A percentile compares a stretch with the other conserved stretches of the same genome.
These are phyloP conservation scores for Drosophila mettleri DNA, from an alignment of 2,888 invertebrate genomes.

Conservation along the genomic window DNA sequence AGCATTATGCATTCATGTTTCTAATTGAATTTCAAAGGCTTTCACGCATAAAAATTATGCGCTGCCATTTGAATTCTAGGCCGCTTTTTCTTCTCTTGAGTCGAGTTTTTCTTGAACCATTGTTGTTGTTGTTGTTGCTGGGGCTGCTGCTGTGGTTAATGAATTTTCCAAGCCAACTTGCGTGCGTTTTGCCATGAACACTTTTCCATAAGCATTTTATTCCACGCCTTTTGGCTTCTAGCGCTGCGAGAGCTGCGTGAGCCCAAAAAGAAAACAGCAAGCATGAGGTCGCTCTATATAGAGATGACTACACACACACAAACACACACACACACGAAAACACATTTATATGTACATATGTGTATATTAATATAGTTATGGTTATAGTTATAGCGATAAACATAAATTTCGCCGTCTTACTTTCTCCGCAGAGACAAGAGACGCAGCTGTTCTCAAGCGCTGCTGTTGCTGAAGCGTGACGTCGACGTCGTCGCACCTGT, in stretches of 20 bases:
- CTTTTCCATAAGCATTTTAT: constrained; percentile 68
- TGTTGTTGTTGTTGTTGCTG: constrained; percentile 18
- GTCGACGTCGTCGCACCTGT: constrained; percentile 48
- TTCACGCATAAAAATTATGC: constrained; percentile 50
- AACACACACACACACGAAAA: constrained; percentile 16
- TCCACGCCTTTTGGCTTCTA: constrained; percentile 11
- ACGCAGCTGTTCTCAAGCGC: constrained; percentile 58
- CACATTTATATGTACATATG: constrained; percentile 1
- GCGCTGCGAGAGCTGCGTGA: constrained; percentile 53
- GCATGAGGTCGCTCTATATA: constrained; percentile 34
- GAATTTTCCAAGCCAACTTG: constrained; percentile 53
- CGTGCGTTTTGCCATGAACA: constrained; percentile 65
- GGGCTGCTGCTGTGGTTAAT: constrained; percentile 40
- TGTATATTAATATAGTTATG: constrained; percentile 42
- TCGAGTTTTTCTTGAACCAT: constrained; percentile 27
- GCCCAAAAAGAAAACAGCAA: constrained; percentile 62
- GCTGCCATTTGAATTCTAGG: constrained; percentile 60
- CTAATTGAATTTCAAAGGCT: constrained; percentile 19
- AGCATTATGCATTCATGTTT: constrained; percentile 2
- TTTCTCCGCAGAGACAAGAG: constrained; percentile 52
- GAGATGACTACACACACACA: constrained; percentile 39
- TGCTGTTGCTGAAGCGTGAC: constrained; percentile 41
- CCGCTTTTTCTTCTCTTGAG: constrained; percentile 23
- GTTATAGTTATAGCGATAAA: constrained; percentile 57
- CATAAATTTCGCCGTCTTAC: constrained; percentile 77